A percentile compares a stretch with the other conserved stretches of the same genome.
phyloP scores from a whole-genome alignment of 2,888 invertebrate species.

The Agrotis clavis region DNA sequence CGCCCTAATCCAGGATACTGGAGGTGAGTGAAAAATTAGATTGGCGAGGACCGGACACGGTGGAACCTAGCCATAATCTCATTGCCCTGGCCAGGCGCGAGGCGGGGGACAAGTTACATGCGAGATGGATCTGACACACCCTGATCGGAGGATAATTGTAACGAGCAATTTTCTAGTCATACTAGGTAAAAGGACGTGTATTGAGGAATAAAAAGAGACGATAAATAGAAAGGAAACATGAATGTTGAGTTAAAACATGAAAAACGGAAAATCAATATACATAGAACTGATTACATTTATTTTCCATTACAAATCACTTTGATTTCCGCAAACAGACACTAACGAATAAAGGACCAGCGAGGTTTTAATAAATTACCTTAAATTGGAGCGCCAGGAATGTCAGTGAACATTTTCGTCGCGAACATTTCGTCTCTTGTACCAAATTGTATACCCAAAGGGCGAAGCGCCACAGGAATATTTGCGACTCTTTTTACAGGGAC shows the following conservation, averaged over 20 bases:
- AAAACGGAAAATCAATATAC: too few species aligned
- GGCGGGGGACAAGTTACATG: conserved; percentile 41
- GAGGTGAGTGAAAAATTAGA: conserved; percentile 78
- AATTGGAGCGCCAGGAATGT: conserved; percentile 18
- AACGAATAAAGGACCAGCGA: conserved; percentile 31
- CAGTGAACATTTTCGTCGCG: conserved; percentile 23
- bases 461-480: conserved; percentile 56
- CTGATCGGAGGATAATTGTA: conserved; percentile 23
- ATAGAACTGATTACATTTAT: conserved; percentile 20
- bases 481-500: conserved; percentile 52
- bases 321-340: conserved; percentile 37
- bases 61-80: conserved; percentile 70
- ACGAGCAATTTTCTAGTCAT: not conserved
- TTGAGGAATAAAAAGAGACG: not conserved
- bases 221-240: too few species aligned
- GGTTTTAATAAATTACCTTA: conserved; percentile 29
- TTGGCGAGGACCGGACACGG: conserved; percentile 68
- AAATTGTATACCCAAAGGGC: conserved; percentile 45
- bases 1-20: conserved; percentile 62
- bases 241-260: not conserved
- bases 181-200: not conserved
- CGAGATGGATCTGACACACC: conserved; percentile 32
- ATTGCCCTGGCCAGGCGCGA: conserved; percentile 60
- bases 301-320: conserved; percentile 15
- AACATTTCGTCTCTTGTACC: conserved; percentile 42